phyloP scores from a whole-genome alignment of 2,888 invertebrate species.

The Deilephila elpenor region DNA sequence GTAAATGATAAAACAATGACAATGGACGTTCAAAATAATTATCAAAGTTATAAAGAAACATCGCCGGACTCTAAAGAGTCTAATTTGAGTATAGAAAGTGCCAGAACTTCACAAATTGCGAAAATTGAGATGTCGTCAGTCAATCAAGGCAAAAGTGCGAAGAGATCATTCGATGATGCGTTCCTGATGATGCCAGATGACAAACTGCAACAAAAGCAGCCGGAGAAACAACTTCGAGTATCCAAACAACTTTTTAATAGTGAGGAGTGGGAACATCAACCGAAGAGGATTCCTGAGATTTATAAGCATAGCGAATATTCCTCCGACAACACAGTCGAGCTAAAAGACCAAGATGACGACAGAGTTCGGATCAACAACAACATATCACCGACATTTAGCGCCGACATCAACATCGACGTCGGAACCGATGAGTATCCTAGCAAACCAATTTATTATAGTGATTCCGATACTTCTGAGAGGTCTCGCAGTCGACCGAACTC shows the following conservation, averaged over 20 bases:
- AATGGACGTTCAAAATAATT: slow-evolving; percentile 87
- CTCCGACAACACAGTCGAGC: slow-evolving; percentile 67
- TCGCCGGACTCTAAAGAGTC: slow-evolving; percentile 79
- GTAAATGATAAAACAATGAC: slow-evolving; percentile 85
- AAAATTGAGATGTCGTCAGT: slow-evolving; percentile 72
- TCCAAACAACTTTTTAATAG: slow-evolving; percentile 79
- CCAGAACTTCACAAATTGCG: slow-evolving; percentile 75
- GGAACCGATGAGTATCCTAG: slow-evolving; percentile 81
- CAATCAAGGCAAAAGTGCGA: slow-evolving; percentile 80
- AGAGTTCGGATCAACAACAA: slow-evolving; percentile 74
- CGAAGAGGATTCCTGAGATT: slow-evolving; percentile 72
- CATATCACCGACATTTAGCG: slow-evolving; percentile 78
- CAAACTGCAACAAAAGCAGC: slow-evolving; percentile 87
- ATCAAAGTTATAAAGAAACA: slow-evolving; percentile 78
- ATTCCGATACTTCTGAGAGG: slow-evolving; percentile 79
- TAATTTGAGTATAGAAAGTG: slow-evolving; percentile 76
- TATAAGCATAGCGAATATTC: slow-evolving; percentile 77
- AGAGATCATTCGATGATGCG: slow-evolving; percentile 95
- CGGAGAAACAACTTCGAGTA: slow-evolving; percentile 82
- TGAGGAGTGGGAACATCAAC: slow-evolving; percentile 77
- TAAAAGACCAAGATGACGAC: slow-evolving; percentile 76
- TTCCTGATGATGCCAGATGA: slow-evolving; percentile 95
- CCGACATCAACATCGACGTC: slow-evolving; percentile 80
- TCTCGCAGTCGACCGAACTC: slow-evolving; percentile 82
- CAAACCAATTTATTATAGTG: slow-evolving; percentile 79